phyloP scores from a whole-genome alignment of 2,113 vertebrate species.

The Xenopus borealis region DNA sequence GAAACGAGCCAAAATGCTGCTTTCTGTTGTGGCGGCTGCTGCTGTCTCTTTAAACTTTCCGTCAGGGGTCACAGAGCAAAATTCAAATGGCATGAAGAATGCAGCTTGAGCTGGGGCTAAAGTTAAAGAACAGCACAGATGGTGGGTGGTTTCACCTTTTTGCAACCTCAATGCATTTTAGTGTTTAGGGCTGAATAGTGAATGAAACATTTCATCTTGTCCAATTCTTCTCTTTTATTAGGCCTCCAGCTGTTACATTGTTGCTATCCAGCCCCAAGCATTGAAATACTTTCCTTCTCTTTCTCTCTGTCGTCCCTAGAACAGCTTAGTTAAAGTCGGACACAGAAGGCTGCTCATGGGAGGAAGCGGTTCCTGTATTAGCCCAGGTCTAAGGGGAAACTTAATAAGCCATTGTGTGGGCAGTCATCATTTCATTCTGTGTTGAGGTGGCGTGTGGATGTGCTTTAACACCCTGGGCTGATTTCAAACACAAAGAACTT shows the following conservation, averaged over 20 bases:
- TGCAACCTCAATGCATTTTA: slow-evolving; percentile 35
- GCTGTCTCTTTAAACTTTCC: background rate
- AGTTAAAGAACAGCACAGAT: slow-evolving; percentile 23
- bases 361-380: slow-evolving; percentile 20
- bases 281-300: too few relatives aligned
- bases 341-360: slow-evolving; percentile 12
- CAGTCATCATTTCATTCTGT: slow-evolving; percentile 7
- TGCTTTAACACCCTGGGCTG: background rate
- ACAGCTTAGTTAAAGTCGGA: slow-evolving; percentile 25
- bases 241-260: slow-evolving; percentile 41
- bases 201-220: slow-evolving; percentile 33
- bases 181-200: slow-evolving; percentile 21
- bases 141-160: slow-evolving; percentile 36
- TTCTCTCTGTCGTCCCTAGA: too few relatives aligned
- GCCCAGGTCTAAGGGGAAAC: background rate
- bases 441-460: slow-evolving; percentile 15
- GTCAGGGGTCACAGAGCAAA: slow-evolving; percentile 25
- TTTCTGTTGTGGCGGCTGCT: too few relatives aligned
- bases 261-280: background rate
- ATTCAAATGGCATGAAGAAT: slow-evolving; percentile 17
- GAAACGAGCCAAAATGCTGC: too few relatives aligned
- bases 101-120: slow-evolving; percentile 11
- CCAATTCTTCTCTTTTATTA: slow-evolving; percentile 1
- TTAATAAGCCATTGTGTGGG: slow-evolving; percentile 2
- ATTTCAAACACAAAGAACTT: slow-evolving; percentile 6